Evolutionary conservation across 1,140 invertebrate species (phyloP), one percentile per base, ranked within the genome.

Genomic region (Halictus rubicundus): DNA sequence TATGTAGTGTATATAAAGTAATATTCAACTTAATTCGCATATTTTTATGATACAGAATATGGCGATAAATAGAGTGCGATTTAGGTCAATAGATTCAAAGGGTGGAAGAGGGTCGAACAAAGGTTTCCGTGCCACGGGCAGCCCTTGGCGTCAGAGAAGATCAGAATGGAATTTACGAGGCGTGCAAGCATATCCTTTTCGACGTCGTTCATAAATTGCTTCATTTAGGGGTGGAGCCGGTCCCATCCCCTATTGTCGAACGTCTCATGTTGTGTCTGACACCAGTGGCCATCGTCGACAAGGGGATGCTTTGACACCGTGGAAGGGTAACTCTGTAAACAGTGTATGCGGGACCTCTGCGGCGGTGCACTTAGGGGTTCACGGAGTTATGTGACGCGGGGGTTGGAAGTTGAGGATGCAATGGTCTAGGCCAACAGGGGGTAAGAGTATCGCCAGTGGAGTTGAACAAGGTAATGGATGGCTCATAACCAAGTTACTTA

Each of bases 401-500:
- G 23, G 68, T 66, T 54, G 27, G 70, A 49, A 14, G 12, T 14
- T 7, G 7, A 23, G 54, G 37, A 46, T 59, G 60, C 46, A 52
- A 63, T 39, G 49, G 68, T 61, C 52, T 54, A 39, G 72, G 78
- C 78, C 82, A 81, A 74, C 46, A 46, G 70, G 54, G 52, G 52
- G 73, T 80, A 78, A 77, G 84, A 81, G 83, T 68, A 76, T 82
- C 70, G 83, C 71, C 80, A 42, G 59, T 65, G 72, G 68, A 86
- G 84, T 85, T 85, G 80, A 86, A 78, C 84, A 86, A 86, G 80
- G 76, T 86, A 86, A 86, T 86, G 84, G 84, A 85, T 85, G 84
- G 84, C 60, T 86, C 84, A 85, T 86, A 86, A 86, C 83, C 83
- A 64, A 85, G 84, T 86, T 86, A 86, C 84, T 86, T 86, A 86